A percentile compares a stretch with the other conserved stretches of the same genome.
Conservation (phyloP, 2,113 vertebrate genomes). For the Crocuta crocuta region DNA sequence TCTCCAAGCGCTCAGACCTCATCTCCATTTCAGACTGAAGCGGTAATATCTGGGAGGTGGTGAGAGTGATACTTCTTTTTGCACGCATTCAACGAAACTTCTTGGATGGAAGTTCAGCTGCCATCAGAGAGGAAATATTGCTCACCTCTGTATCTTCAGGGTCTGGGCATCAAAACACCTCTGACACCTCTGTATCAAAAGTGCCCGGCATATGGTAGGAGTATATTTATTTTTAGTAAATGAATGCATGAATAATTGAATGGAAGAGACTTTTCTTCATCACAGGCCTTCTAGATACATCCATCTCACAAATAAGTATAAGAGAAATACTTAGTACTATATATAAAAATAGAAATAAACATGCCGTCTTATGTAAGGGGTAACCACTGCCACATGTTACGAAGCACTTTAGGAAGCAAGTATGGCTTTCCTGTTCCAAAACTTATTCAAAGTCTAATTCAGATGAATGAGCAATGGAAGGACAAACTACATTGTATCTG, state of each 20-base stretch:
- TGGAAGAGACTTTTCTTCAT: neutral
- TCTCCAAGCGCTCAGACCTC: neutral
- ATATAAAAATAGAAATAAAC: neutral
- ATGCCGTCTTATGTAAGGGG: neutral
- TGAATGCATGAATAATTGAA: neutral
- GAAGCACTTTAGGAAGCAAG: neutral
- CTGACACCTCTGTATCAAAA: no score
- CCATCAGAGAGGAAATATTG: neutral
- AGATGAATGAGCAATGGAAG: neutral
- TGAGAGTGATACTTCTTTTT: neutral
- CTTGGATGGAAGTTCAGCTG: neutral
- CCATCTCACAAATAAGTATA: neutral
- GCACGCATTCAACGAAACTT: slow-evolving; percentile 57
- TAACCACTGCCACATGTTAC: neutral
- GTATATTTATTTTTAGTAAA: neutral
- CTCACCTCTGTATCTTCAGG: neutral
- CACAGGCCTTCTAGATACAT: neutral
- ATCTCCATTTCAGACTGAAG: neutral
- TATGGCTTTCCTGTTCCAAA: neutral
- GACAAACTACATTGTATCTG: neutral
- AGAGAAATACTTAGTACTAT: neutral
- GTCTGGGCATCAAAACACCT: neutral
- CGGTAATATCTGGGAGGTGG: neutral
- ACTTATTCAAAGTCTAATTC: slow-evolving; percentile 9
- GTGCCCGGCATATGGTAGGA: neutral